These are phyloP conservation scores for Crypturellus tataupa DNA, from an alignment of 2,797 vertebrate genomes.

Conservation along the genomic window DNA sequence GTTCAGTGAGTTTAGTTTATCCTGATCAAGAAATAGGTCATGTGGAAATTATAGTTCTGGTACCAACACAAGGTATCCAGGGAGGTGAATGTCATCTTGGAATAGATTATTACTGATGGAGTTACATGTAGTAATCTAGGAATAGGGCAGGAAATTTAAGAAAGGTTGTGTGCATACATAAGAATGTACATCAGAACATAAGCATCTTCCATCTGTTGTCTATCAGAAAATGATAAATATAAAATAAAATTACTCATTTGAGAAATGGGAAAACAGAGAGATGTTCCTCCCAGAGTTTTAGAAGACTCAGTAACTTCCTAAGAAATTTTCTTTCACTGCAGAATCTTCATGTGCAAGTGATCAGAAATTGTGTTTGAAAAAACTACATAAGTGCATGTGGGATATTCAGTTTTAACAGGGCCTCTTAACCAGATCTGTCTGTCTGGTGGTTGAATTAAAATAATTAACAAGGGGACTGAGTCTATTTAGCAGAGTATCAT, in stretches of 20 bases:
- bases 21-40: background rate
- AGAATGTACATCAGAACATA: background rate
- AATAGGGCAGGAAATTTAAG: background rate
- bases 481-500: background rate
- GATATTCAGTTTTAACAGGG: background rate
- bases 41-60: background rate
- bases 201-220: background rate
- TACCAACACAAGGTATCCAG: background rate
- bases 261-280: background rate
- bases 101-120: background rate
- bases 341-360: background rate
- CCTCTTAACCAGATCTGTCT: background rate
- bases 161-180: background rate
- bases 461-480: background rate
- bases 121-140: background rate
- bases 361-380: background rate
- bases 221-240: background rate
- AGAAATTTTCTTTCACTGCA: background rate
- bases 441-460: constrained; percentile 3
- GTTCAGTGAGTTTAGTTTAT: background rate
- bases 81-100: background rate
- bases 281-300: background rate
- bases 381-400: background rate
- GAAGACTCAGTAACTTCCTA: background rate
- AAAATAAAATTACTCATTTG: background rate